Evolutionary conservation across 2,888 invertebrate species (phyloP), one percentile per base, ranked within the genome.

Genomic region (Amaurobius ferox): DNA sequence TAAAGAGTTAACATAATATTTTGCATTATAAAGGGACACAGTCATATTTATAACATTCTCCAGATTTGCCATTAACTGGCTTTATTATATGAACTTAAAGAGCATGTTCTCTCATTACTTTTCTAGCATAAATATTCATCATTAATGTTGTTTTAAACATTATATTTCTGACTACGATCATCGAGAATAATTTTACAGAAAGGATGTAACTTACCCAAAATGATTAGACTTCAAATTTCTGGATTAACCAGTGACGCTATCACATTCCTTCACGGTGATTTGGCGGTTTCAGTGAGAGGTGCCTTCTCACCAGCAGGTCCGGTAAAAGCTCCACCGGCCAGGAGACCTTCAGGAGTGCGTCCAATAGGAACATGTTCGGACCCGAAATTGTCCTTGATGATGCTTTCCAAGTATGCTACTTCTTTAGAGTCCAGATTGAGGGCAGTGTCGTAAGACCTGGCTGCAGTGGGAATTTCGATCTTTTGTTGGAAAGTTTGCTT

Each of bases 261-360:
- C 86, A 79, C 79, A 73, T 68, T 72, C 62, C 16, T 72, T 77
- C 72, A 83, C 40, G 71, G 39, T 28, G 85, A 79, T 86, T 86
- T 86, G 86, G 86, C 86, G 35, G 73, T 40, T 72, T 32, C 48
- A 28, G 68, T 30, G 61, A 40, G 28, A 26, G 72, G 5, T 5
- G 66, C 72, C 7, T 66, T 61, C 28, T 79, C 62, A 28, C 73
- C 80, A 9, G 73, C 73, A 11, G 80, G 80, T 30, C 62, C 71
- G 0, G 79, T 64, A 26, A 44, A 79, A 19, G 78, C n/a, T 30
- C 61, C 70, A 1, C 79, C 79, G 19, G 73, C 44, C 6, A 79
- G 26, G 19, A 23, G 35, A 26, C 30, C 76, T 48, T 68, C 64
- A 9, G 79, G 40, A n/a, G 67, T 29, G 11, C 78, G 66, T n/a